These are phyloP conservation scores for Tragelaphus imberbis DNA, from an alignment of 2,113 vertebrate species.

Conservation along the genomic window DNA sequence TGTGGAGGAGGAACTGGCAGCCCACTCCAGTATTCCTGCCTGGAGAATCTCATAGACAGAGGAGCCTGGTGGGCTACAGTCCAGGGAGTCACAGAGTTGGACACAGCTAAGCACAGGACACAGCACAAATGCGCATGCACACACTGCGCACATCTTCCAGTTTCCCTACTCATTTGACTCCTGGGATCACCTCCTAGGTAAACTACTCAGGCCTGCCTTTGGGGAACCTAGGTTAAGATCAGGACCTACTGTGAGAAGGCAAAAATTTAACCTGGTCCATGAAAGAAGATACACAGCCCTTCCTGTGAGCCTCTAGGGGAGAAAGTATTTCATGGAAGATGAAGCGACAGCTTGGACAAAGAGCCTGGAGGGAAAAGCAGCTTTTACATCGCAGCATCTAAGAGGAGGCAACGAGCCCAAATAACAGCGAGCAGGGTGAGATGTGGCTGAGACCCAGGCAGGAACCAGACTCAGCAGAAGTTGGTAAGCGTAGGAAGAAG, in stretches of 20 bases:
- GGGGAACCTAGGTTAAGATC: neutral
- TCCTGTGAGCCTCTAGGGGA: neutral
- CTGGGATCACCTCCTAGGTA: neutral
- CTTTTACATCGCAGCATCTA: rapidly evolving
- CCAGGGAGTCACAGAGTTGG: neutral
- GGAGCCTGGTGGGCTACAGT: neutral
- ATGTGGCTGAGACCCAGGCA: neutral
- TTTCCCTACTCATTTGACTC: neutral
- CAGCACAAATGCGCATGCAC: rapidly evolving
- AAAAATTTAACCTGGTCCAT: neutral
- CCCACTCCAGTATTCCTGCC: neutral
- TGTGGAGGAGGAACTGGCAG: neutral
- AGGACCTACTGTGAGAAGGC: neutral
- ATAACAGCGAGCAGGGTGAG: rapidly evolving
- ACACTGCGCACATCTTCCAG: neutral
- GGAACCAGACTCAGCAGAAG: neutral
- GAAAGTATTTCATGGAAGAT: neutral
- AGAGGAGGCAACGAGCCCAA: rapidly evolving
- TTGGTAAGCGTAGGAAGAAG: neutral
- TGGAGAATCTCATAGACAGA: neutral
- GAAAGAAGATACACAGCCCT: neutral
- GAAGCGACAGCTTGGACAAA: neutral
- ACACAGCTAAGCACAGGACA: neutral
- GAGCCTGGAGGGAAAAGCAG: neutral
- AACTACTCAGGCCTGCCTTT: neutral